Evolutionary conservation across 2,113 vertebrate species (phyloP), one percentile per base, ranked within the genome.

Genomic region (Leuciscus idus): DNA sequence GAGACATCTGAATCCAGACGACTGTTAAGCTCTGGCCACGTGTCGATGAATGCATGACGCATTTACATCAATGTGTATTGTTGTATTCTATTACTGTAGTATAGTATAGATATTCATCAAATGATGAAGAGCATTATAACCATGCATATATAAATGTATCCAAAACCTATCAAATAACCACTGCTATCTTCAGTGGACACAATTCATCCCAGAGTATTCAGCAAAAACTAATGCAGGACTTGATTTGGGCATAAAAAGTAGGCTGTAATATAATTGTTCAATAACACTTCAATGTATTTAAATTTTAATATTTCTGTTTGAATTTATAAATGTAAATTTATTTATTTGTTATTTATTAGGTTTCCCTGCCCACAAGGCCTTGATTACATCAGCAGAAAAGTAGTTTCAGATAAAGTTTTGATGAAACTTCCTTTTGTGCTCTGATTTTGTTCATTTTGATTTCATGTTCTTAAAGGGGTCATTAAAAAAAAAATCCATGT

Each of bases 11-110:
- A 72, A 70, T 80, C 46, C 68, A 68, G 68, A 59, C 43, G 30
- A 81, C 77, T 77, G 28, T 39, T 66, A 74, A 79, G 33, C 57
- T 64, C 8, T 85, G 83, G 66, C 30, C 57, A 55, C 39, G 28
- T 86, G 70, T 81, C 26, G 64, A 72, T 83, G n/a, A 64, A 77
- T 85, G 61, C 55, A 26, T 78, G 82, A 17, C 3, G 30, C 21
- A 6, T 72, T 12, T 86, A 68, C 73, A 33, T 73, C 9, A 4
- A 8, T 59, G 50, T 84, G 13, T 46, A 50, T 73, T 46, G 23
- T 74, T 30, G 30, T 36, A 15, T 64, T 39, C 23, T 17, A n/a
- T 74, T 30, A 57, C 39, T 15, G 6, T 68, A 55, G 13, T 39
- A 52, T 57, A 33, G 3, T 43, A 43, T 43, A 43, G 39, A 43